phyloP scores from a whole-genome alignment of 2,797 vertebrate species.

The Pachyuromys duprasi region DNA sequence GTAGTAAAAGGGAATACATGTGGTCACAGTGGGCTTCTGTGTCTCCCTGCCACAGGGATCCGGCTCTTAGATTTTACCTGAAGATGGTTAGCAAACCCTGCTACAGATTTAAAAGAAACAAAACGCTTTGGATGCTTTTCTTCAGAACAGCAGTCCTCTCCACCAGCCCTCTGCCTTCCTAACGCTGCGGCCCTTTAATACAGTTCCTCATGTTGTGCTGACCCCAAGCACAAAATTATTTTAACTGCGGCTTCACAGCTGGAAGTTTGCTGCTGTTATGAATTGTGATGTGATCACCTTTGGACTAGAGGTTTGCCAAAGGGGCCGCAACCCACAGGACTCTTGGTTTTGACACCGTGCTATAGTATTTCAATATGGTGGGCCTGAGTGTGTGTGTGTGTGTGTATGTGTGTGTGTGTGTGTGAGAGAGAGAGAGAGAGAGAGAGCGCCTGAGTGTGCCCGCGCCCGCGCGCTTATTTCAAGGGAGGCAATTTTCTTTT shows the following conservation, averaged over 20 bases:
- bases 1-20: not conserved
- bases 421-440: no score
- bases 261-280: not conserved
- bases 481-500: slow-evolving; percentile 13
- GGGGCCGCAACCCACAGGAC: not conserved
- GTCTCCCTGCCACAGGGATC: not conserved
- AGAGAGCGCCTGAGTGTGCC: no score
- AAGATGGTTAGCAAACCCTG: not conserved
- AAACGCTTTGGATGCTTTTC: not conserved
- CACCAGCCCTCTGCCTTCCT: no score
- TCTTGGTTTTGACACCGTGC: not conserved
- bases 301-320: not conserved
- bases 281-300: not conserved
- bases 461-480: not conserved
- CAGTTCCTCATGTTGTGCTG: not conserved
- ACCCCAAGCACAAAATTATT: not conserved
- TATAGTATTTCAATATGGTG: slow-evolving; percentile 20
- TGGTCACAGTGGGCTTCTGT: no score
- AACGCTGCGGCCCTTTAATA: not conserved
- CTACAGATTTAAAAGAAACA: not conserved
- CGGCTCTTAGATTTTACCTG: not conserved
- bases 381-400: not conserved
- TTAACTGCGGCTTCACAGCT: not conserved
- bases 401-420: not conserved
- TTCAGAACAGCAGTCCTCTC: not conserved